A percentile compares a stretch with the other conserved stretches of the same genome.
Evolutionary conservation across 2,888 invertebrate species (phyloP).

Genomic region (Julus scandinavius): DNA sequence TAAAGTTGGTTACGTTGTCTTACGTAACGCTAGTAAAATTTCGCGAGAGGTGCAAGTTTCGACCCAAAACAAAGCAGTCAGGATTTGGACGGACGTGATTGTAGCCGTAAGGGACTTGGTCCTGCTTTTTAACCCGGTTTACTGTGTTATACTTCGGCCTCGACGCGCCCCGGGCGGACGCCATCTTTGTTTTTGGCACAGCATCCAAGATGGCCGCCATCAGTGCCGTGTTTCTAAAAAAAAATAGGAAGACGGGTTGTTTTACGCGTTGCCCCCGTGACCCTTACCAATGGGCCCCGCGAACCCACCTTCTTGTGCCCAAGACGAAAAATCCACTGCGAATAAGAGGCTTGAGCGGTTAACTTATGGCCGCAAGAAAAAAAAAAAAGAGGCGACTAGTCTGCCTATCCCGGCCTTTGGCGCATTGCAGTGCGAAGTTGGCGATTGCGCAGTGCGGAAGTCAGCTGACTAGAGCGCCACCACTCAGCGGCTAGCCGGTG

Average conservation of each 20-base stretch:
- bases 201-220: conserved; percentile 31
- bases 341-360: not conserved
- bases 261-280: not conserved
- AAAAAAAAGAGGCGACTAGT: not conserved
- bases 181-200: conserved; percentile 25
- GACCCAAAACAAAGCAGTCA: conserved; percentile 50
- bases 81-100: conserved; percentile 40
- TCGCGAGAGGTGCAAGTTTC: conserved; percentile 49
- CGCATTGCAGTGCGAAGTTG: conserved; percentile 45
- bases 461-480: conserved; percentile 44
- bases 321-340: conserved; percentile 27
- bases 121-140: not conserved
- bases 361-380: conserved; percentile 9
- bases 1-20: conserved; percentile 59
- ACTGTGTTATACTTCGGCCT: not conserved
- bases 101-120: conserved; percentile 34
- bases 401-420: conserved; percentile 47
- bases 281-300: not conserved
- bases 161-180: not conserved
- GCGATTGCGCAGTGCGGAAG: conserved; percentile 32
- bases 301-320: not conserved
- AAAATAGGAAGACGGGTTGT: not conserved
- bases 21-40: conserved; percentile 57
- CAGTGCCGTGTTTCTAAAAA: not conserved
- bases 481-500: conserved; percentile 26